Conservation (phyloP, 2,888 invertebrate species). For the Hylaea fasciaria region DNA sequence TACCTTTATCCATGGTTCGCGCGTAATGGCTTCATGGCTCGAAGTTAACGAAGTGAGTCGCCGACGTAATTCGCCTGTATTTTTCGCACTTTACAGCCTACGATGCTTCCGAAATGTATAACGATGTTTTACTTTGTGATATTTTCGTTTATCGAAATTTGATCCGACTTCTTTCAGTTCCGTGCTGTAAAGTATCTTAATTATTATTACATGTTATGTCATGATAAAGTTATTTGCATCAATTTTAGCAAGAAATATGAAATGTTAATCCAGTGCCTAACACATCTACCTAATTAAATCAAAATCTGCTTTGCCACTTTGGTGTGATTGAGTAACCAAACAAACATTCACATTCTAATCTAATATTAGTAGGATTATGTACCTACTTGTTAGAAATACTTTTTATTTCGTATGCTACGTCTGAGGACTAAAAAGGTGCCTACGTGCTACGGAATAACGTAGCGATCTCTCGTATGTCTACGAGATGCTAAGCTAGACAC, state of each 20-base stretch:
- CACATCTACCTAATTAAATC: too few species aligned
- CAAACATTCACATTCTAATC: too few species aligned
- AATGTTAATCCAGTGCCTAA: too few species aligned
- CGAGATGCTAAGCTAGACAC: slow-evolving; percentile 36
- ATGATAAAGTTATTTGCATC: slow-evolving; percentile 20
- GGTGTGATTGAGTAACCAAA: too few species aligned
- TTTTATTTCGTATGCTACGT: slow-evolving; percentile 16
- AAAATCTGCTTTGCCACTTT: too few species aligned
- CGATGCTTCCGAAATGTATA: slow-evolving; percentile 36
- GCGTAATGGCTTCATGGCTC: slow-evolving; percentile 43
- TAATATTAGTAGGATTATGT: too few species aligned
- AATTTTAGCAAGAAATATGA: slow-evolving; percentile 10
- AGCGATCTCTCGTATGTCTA: slow-evolving; percentile 47
- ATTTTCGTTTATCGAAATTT: slow-evolving; percentile 41
- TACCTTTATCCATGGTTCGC: slow-evolving; percentile 38
- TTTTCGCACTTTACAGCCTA: slow-evolving; percentile 41
- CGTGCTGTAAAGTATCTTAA: slow-evolving; percentile 22
- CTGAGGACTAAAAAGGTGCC: background rate
- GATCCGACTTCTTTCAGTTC: slow-evolving; percentile 27
- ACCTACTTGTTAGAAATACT: too few species aligned
- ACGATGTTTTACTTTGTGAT: slow-evolving; percentile 41
- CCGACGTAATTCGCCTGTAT: slow-evolving; percentile 42
- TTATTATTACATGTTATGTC: slow-evolving; percentile 30
- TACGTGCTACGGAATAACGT: slow-evolving; percentile 29
- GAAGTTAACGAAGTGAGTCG: slow-evolving; percentile 41